These are phyloP conservation scores for Thalpophila matura DNA, from an alignment of 2,888 invertebrate species.

Conservation along the genomic window DNA sequence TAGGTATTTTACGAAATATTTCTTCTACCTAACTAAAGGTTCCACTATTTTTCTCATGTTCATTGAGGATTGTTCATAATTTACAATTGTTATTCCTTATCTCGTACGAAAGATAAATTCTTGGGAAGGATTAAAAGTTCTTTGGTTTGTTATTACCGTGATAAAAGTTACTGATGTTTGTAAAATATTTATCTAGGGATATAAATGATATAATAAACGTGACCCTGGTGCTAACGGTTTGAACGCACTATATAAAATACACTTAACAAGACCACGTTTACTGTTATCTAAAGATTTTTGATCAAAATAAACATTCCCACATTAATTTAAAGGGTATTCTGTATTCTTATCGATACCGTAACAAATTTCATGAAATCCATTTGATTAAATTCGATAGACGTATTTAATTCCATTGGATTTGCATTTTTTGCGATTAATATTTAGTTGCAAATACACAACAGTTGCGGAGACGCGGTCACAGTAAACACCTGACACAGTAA, in stretches of 20 bases:
- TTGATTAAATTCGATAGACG: slow-evolving; percentile 26
- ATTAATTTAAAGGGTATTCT: slow-evolving; percentile 29
- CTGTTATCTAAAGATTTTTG: not conserved
- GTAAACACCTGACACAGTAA: slow-evolving; percentile 51
- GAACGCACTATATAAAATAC: slow-evolving; percentile 1
- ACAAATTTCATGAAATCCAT: slow-evolving; percentile 21
- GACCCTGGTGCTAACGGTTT: not conserved
- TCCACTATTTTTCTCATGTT: slow-evolving; percentile 35
- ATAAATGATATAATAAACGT: slow-evolving; percentile 7
- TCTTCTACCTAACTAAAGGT: slow-evolving; percentile 14
- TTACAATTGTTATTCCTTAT: slow-evolving; percentile 46
- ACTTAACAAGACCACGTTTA: slow-evolving; percentile 8
- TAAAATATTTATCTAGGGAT: slow-evolving; percentile 26
- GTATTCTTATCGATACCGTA: slow-evolving; percentile 29
- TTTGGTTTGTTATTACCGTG: slow-evolving; percentile 36
- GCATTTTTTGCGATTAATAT: slow-evolving; percentile 28
- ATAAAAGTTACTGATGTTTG: slow-evolving; percentile 27
- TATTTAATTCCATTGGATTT: slow-evolving; percentile 28
- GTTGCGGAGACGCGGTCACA: slow-evolving; percentile 34
- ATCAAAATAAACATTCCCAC: slow-evolving; percentile 19
- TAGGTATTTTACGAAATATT: slow-evolving; percentile 15
- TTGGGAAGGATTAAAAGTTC: slow-evolving; percentile 31
- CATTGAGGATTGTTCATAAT: slow-evolving; percentile 33
- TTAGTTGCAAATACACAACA: slow-evolving; percentile 22
- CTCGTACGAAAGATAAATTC: slow-evolving; percentile 49